Base-by-base conservation (phyloP, 2,797 vertebrate species). In the Peromyscus nudipes region DNA sequence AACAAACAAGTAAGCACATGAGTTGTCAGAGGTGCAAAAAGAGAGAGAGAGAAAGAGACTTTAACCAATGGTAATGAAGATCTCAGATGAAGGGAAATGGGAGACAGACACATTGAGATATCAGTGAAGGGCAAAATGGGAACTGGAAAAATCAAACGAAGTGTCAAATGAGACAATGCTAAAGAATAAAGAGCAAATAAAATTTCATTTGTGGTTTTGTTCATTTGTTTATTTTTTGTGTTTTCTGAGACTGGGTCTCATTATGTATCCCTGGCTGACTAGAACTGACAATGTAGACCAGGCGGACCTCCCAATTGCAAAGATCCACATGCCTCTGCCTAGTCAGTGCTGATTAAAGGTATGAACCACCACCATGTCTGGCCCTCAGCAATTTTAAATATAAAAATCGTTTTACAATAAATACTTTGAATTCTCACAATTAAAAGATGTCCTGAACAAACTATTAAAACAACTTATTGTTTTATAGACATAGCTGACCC, bases 391-490 rank as follows among this genome's bases (percentile, higher is more conserved):
- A 7, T 14, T 83, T 52, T 8, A 67, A 91, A 77, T 71, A 65
- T 43, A 67, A 27, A 91, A 75, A 37, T 76, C 52, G 11, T 49
- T 87, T 71, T 75, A 75, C 10, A 37, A 60, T 21, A 49, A 31
- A 91, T 67, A 49, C 25, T 60, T 75, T 67, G 76, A 43, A 31
- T 85, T 93, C 76, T 31, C 37, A 73, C 7, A 93, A 93, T 85
- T 85, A 55, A 93, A 94, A 89, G 6, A 25, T 85, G 12, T 12
- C 27, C 27, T 60, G 1, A 31, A 77, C 23, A 77, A 79, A 29
- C 57, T 34, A 82, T 3, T 65, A 6, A 57, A 73, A 76, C 31
- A 95, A n/a, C 29, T 43, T 27, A 60, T 43, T 13, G 46, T 65
- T 13, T 40, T 27, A 27, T 69, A 57, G 29, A 49, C 67, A 90